Evolutionary conservation across 2,888 invertebrate genomes (phyloP).

Genomic region (Cryptocheilus praepositus): DNA sequence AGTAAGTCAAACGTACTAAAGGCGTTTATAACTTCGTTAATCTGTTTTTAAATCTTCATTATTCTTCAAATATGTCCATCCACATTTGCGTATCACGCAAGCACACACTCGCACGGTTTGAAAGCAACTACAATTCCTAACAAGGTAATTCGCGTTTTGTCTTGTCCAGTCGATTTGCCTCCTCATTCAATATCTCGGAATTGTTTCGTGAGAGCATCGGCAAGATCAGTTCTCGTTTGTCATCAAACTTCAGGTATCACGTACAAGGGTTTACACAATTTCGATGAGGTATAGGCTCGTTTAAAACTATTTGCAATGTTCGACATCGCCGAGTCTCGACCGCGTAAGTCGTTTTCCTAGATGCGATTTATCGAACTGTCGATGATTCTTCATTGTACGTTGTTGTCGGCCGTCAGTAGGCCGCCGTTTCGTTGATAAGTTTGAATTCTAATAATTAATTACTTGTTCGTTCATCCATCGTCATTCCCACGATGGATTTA

Average conservation of each 20-base stretch:
- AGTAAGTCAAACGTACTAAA: slow-evolving; percentile 18
- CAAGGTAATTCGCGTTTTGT: slow-evolving; percentile 37
- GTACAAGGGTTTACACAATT: not conserved
- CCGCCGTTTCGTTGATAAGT: slow-evolving; percentile 53
- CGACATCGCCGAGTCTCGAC: no score
- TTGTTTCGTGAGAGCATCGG: not conserved
- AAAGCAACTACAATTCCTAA: slow-evolving; percentile 49
- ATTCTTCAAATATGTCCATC: no score
- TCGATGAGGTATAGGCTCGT: slow-evolving; percentile 9
- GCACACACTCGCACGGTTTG: slow-evolving; percentile 33
- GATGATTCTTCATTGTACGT: slow-evolving; percentile 40
- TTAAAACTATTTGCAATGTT: not conserved
- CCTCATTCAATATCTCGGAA: not conserved
- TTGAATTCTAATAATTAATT: slow-evolving; percentile 34
- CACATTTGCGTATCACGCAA: not conserved
- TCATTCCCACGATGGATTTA: not conserved
- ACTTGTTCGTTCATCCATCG: slow-evolving; percentile 5
- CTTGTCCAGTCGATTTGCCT: slow-evolving; percentile 15
- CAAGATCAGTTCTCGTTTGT: not conserved
- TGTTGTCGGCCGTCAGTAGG: slow-evolving; percentile 45
- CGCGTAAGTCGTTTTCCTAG: not conserved
- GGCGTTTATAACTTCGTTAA: slow-evolving; percentile 7
- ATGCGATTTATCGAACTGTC: slow-evolving; percentile 19
- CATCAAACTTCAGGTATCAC: no score
- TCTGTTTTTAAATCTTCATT: not conserved